Base-by-base conservation (phyloP, 1,140 invertebrate species). In the Ceratosolen solmsi region DNA sequence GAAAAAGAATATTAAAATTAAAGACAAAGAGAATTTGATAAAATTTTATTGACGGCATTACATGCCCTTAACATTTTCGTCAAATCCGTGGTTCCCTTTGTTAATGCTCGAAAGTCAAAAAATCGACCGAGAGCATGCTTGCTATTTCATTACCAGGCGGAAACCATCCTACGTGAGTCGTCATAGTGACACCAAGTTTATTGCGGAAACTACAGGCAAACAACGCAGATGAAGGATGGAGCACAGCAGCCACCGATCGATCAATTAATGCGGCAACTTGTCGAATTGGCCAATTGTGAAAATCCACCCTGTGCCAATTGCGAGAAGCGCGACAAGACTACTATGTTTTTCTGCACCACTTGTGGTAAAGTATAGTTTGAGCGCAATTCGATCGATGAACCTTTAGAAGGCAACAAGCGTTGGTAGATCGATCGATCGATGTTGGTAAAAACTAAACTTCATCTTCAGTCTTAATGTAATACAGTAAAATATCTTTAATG, bases 261-360 rank as follows among this genome's bases (percentile, higher is more conserved):
- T 88, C 91, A 92, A 27, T 88, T 95, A 81, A 94, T 95, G 90
- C 88, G 92, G 38, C 94, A 94, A 87, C 87, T 95, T 41, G 93
- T 95, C 22, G 94, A 95, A 71, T 91, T 94, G 27, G 93, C 93
- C 1, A 94, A 94, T 84, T 93, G 93, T 58, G 94, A 95, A 84
- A 94, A 94, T 88, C 94, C 94, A 73, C 93, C 94, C 3, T 95
- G 94, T 89, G 94, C 94, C 79, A 95, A 95, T 86, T 95, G 94
- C 85, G 94, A 95, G 87, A 94, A 94, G 82, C 89, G 94, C 13
- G 94, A 95, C 85, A 92, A 93, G 80, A 89, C 92, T 27, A 93
- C 93, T 27, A 95, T 95, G 94, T 95, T 92, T 84, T 95, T 95
- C 89, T 95, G 94, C 89, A 94, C 93, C 79, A 95, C 94, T 38